Evolutionary conservation across 1,140 invertebrate species (phyloP), one percentile per base, ranked within the genome.

Genomic region (Drosophila lacteicornis): DNA sequence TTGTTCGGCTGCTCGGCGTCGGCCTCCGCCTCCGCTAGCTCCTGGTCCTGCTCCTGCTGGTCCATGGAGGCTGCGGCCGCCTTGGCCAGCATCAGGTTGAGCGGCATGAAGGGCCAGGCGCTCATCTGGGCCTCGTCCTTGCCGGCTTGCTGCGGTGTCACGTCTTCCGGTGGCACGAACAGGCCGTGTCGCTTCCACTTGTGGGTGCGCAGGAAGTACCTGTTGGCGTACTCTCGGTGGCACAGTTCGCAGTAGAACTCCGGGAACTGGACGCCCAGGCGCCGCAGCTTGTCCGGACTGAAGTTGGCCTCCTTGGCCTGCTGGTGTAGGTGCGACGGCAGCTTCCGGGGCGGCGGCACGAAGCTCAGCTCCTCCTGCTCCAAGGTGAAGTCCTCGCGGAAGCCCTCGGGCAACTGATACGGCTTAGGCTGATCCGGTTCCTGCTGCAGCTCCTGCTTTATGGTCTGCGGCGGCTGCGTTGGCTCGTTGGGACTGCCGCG

Each of bases 141-240:
- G 77, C 60, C 59, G 5, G 42, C 11, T 36, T 47, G 46, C 17
- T 56, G 50, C 1, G 57, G 15, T 25, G 84, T 66, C 4, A 67
- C 36, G 59, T 86, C 58, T 42, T 94, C 94, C 0, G 94, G 94
- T 9, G 95, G 94, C 36, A 96, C 94, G 22, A 95, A 93, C 15
- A 95, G 94, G 0, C 96, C 96, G 84, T 97, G 96, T n/a, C 96
- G 93, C 90, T 97, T 96, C 92, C 97, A 95, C 80, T 98, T 98
- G 92, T 99, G 98, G 17, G 97, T 98, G 36, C 97, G 95, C 19
- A 99, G 93, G 91, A 98, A 99, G 90, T 98, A 98, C 91, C 98
- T 98, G 92, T 99, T 99, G 93, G 97, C 97, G 92, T 98, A 98
- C 93, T 99, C 98, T 92, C 99, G 99, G 91, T 97, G 97, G 91